Evolutionary conservation across 2,888 invertebrate species (phyloP).

Genomic region (Hipparchia sbordonii): DNA sequence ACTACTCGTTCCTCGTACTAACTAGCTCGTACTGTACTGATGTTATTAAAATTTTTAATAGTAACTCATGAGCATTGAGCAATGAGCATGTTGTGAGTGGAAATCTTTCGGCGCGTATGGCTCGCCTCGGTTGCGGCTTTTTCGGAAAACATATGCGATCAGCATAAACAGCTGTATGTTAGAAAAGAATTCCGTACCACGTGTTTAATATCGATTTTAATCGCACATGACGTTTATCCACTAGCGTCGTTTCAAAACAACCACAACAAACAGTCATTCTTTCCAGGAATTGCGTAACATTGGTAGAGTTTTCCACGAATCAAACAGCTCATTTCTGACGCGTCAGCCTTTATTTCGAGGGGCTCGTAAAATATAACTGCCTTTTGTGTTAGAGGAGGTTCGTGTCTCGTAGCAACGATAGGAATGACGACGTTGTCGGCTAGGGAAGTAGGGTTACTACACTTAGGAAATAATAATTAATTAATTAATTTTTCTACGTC

Average conservation of each 20-base stretch:
- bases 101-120: background rate
- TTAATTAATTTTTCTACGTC: no score
- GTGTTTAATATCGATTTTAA: constrained; percentile 18
- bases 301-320: constrained; percentile 9
- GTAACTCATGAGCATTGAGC: no score
- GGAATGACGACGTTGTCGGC: constrained; percentile 35
- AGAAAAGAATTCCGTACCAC: background rate
- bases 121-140: background rate
- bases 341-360: constrained; percentile 24
- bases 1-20: no score
- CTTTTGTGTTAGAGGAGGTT: constrained; percentile 31
- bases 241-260: background rate
- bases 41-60: no score
- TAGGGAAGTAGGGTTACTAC: constrained; percentile 19
- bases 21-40: no score
- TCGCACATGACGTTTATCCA: constrained; percentile 1
- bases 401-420: constrained; percentile 41
- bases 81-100: background rate
- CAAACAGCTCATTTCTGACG: constrained; percentile 10
- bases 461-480: background rate
- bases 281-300: constrained; percentile 22
- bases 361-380: constrained; percentile 25
- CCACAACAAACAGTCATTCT: constrained; percentile 11
- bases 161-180: background rate
- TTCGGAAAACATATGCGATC: background rate